These are phyloP conservation scores for Cotesia congregata DNA, from an alignment of 2,888 invertebrate species.

Conservation along the genomic window DNA sequence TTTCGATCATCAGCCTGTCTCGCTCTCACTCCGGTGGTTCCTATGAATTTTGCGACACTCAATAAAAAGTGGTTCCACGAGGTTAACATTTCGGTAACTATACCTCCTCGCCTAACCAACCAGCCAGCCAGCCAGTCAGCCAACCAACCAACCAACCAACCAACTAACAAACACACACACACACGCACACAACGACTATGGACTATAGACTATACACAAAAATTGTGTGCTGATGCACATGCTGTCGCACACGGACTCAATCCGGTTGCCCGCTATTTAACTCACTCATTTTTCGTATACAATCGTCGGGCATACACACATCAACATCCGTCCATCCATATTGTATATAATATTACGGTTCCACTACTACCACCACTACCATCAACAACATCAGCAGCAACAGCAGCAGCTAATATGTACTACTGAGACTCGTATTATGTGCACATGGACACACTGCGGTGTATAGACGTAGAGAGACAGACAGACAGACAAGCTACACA, in stretches of 20 bases:
- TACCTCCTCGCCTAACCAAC: constrained; percentile 65
- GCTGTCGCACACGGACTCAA: constrained; percentile 58
- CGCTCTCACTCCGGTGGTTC: constrained; percentile 66
- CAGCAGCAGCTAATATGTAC: background rate
- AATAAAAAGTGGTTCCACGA: constrained; percentile 77
- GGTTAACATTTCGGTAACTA: constrained; percentile 73
- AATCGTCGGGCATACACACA: background rate
- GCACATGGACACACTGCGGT: background rate
- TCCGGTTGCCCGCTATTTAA: constrained; percentile 34
- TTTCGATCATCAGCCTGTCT: constrained; percentile 13
- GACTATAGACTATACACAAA: background rate
- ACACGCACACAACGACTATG: background rate
- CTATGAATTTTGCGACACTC: constrained; percentile 76
- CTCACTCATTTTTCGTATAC: constrained; percentile 21
- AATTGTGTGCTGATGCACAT: constrained; percentile 23
- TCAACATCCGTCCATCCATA: constrained; percentile 31
- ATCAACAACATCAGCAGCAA: constrained; percentile 34
- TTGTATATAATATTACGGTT: background rate
- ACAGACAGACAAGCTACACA: constrained; percentile 7
- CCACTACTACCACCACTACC: background rate
- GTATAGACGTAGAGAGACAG: background rate
- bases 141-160: background rate
- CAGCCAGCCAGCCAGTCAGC: background rate
- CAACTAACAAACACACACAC: background rate
- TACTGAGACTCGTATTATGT: constrained; percentile 5